Base-by-base conservation (phyloP, 2,888 invertebrate species). In the Candidula unifasciata region DNA sequence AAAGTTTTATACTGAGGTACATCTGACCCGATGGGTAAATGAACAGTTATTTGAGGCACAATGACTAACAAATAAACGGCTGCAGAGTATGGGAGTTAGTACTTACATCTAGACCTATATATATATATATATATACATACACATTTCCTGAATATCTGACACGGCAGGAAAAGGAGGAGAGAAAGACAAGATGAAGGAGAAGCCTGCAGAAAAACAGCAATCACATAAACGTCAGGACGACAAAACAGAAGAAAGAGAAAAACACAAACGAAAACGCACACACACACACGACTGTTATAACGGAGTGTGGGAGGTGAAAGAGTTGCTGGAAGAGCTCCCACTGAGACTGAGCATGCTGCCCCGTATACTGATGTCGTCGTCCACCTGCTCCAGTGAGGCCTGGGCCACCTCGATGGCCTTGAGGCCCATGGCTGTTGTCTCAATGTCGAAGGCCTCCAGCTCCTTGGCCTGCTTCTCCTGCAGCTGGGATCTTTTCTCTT, bases 311-410 rank as follows among this genome's bases (percentile, higher is more conserved):
- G 88, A 86, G 54, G 91, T 89, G 83, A 89, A 91, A 86, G 93
- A 94, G 73, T 85, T 85, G 60, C 90, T 89, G 80, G 89, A 91
- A 44, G 93, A 93, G 88, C 93, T 93, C 85, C 97, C 97, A 94
- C 97, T 97, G 95, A 97, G 97, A 95, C 97, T 97, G 95, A 97
- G 97, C 89, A 97, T 97, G 94, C 98, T 96, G 95, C 98, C 98
- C 93, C 94, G 92, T 96, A 98, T 97, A 91, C 98, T 98, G 92
- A 98, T 98, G 90, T 98, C 95, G 93, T 97, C 97, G 82, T 91
- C 91, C 74, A 91, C 90, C 91, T 97, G 97, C 94, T 97, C 97
- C 92, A 97, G 96, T 90, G 97, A 97, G 93, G 97, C 97, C 94
- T 98, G 97, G 84, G 96, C 96, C 93, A 98, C 96, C 91, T 97